Evolutionary conservation across 2,113 vertebrate species (phyloP).

Genomic region (Picathartes gymnocephalus): DNA sequence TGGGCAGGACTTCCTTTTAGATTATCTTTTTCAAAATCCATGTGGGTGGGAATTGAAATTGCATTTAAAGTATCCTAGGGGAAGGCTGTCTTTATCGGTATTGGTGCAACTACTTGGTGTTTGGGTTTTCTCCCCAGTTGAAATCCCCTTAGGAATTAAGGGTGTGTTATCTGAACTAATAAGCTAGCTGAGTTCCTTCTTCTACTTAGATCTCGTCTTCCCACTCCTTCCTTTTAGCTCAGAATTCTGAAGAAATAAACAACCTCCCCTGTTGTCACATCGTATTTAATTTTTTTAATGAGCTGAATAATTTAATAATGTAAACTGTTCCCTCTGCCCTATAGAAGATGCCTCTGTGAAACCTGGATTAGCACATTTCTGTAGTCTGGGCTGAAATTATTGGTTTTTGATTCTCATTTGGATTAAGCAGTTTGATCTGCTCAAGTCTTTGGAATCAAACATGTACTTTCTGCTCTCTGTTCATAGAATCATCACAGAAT

Average conservation of each 20-base stretch:
- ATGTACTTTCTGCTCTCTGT: neutral
- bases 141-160: neutral
- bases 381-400: neutral
- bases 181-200: neutral
- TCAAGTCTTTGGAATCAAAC: neutral
- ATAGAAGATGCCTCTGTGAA: neutral
- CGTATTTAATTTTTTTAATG: neutral
- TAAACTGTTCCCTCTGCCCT: neutral
- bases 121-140: neutral
- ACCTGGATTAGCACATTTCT: neutral
- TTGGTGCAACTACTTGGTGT: neutral
- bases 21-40: neutral
- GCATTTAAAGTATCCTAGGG: neutral
- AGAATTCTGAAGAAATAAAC: neutral
- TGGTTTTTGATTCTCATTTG: neutral
- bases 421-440: neutral
- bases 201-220: neutral
- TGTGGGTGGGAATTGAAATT: neutral
- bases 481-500: neutral
- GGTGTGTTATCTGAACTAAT: neutral
- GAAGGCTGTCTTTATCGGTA: neutral
- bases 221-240: neutral
- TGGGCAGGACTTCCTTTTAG: neutral
- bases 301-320: neutral
- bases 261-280: neutral